Base-by-base conservation (phyloP, 30 jellyfish, hydroid and myxozoan species). In the Mastigias papua region DNA sequence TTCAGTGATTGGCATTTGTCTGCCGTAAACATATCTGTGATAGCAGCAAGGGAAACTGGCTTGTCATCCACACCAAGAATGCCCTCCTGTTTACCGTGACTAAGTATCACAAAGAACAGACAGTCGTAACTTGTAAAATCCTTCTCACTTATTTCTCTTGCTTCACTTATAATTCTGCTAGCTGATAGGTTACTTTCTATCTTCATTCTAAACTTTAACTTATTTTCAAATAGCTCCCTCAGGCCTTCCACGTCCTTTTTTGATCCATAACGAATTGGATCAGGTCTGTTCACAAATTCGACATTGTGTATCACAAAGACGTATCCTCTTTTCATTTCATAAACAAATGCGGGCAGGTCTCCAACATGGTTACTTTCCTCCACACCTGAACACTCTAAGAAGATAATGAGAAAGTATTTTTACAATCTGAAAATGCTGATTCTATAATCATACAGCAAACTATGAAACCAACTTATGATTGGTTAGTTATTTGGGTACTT, bases 11-110 rank as follows among this genome's bases (percentile, higher is more conserved):
- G 97, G 48, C 95, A 86, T 21, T 69, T 80, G 49, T 92, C 91
- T 19, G 87, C 93, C 0, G 94, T 72, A 64, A 92, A 92, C 33
- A 54, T 25, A 11, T 84, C 86, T 0, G 90, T 69, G 19, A 92
- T 51, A 1, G 74, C 81, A 10, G 80, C 82, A 5, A 79, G 70
- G 6, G 85, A 21, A 15, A 92, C 63, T 0, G 74, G 49, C 27
- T 75, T 63, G 1, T 81, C 90, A 49, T 92, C 94, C 3, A 61
- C 77, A 7, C 97, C 98, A 62, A 74, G 73, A 19, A 92, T 81
- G 0, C 98, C 98, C 2, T 74, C 67, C 48, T 80, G 48, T 19
- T 64, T 57, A 17, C 98, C 98, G 81, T 92, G 98, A 21, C 90
- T 49, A 48, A 87, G 31, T 48, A 86, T 31, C 0, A 92, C 30